A percentile compares a stretch with the other conserved stretches of the same genome.
Conservation (phyloP, 2,888 invertebrate species). For the Melieria omissa region DNA sequence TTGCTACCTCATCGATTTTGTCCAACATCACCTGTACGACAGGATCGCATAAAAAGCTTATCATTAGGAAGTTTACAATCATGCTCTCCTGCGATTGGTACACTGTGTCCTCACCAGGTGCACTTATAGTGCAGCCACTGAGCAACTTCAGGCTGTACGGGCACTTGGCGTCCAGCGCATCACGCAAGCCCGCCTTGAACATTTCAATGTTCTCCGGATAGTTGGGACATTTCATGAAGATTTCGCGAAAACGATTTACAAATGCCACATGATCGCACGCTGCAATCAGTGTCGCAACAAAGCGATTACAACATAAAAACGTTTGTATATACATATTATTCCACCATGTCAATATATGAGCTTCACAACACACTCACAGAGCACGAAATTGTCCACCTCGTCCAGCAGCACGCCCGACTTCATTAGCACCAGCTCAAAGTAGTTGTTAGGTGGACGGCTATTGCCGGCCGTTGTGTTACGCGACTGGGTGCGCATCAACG, state of each 20-base stretch:
- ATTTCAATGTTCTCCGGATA: slow-evolving; percentile 71
- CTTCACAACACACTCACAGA: slow-evolving; percentile 47
- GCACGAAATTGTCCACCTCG: slow-evolving; percentile 58
- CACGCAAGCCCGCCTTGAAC: slow-evolving; percentile 69
- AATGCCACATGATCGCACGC: slow-evolving; percentile 69
- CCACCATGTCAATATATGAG: not conserved
- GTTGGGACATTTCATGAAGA: slow-evolving; percentile 66
- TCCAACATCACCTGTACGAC: slow-evolving; percentile 73
- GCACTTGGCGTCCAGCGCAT: slow-evolving; percentile 58
- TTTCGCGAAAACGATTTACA: slow-evolving; percentile 68
- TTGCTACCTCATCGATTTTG: slow-evolving; percentile 71
- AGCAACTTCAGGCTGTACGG: slow-evolving; percentile 58
- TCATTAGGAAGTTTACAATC: slow-evolving; percentile 73
- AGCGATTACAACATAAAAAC: not conserved
- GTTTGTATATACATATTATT: not conserved
- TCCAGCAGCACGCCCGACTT: slow-evolving; percentile 62
- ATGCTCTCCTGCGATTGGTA: slow-evolving; percentile 70
- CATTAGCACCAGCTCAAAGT: slow-evolving; percentile 62
- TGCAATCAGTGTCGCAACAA: slow-evolving; percentile 19
- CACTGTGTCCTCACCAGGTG: slow-evolving; percentile 56
- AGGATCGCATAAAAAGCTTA: slow-evolving; percentile 72
- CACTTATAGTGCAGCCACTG: slow-evolving; percentile 61
- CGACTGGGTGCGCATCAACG: slow-evolving; percentile 59
- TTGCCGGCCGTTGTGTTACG: slow-evolving; percentile 42
- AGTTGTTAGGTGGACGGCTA: slow-evolving; percentile 60